phyloP scores from a whole-genome alignment of 2,888 invertebrate genomes.

The Periphyllus acericola region DNA sequence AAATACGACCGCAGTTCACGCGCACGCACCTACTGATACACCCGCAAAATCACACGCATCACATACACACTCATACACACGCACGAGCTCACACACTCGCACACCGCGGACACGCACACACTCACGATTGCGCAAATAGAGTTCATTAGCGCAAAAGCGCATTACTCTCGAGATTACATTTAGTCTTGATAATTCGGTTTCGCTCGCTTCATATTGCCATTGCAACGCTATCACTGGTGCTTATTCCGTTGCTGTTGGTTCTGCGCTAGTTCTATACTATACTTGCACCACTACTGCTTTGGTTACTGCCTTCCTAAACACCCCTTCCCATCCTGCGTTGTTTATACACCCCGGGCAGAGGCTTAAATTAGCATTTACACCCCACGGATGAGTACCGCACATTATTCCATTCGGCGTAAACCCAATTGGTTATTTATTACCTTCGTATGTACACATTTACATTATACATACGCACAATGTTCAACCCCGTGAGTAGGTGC shows the following conservation, averaged over 20 bases:
- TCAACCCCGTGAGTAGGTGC: background rate
- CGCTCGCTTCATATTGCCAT: background rate
- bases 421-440: constrained; percentile 49
- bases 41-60: background rate
- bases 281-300: background rate
- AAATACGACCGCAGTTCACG: constrained; percentile 13
- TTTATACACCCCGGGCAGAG: background rate
- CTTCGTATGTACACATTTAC: background rate
- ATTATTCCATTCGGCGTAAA: constrained; percentile 45
- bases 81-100: background rate
- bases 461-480: background rate
- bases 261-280: too few relatives aligned
- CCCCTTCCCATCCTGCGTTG: background rate
- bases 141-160: constrained; percentile 8
- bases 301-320: background rate
- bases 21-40: background rate
- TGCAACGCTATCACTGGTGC: background rate
- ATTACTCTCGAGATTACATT: constrained; percentile 34
- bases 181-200: constrained; percentile 21
- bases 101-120: background rate
- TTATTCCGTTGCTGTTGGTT: background rate
- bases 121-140: background rate
- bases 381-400: constrained; percentile 31
- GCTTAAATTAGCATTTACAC: constrained; percentile 55
- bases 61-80: background rate